A percentile compares a stretch with the other conserved stretches of the same genome.
Evolutionary conservation across 23 tunicate genomes (phyloP).

Genomic region (Styela clava): DNA sequence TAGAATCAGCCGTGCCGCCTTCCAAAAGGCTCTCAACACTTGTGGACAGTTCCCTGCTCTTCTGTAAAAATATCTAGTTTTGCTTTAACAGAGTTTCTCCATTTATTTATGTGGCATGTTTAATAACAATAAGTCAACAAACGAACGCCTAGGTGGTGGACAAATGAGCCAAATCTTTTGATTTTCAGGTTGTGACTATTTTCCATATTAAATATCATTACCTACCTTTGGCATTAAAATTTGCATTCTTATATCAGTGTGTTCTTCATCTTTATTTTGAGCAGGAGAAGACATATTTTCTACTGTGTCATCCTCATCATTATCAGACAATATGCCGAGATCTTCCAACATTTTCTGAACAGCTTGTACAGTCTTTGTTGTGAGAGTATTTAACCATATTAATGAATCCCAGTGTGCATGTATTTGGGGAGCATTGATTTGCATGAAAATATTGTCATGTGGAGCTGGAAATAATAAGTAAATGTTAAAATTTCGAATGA

Average conservation of each 20-base stretch:
- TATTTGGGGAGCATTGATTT: constrained; percentile 63
- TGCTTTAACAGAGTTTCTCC: too few relatives aligned
- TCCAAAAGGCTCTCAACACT: too few relatives aligned
- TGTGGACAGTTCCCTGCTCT: too few relatives aligned
- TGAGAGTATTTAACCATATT: constrained; percentile 68
- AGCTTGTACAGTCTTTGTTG: constrained; percentile 58
- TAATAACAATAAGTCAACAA: too few relatives aligned
- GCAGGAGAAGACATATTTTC: neutral
- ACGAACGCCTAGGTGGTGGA: too few relatives aligned
- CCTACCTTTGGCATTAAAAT: constrained; percentile 84
- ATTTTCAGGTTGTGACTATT: too few relatives aligned
- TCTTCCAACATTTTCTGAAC: constrained; percentile 88
- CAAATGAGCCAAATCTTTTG: too few relatives aligned
- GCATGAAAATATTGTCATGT: constrained; percentile 63
- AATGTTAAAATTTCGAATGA: too few relatives aligned
- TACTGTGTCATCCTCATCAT: constrained; percentile 3
- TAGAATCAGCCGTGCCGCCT: too few relatives aligned
- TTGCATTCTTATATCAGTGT: constrained; percentile 72
- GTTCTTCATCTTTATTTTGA: constrained; percentile 30
- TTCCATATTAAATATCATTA: neutral
- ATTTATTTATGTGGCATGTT: too few relatives aligned
- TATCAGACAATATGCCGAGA: constrained; percentile 45
- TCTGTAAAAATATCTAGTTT: too few relatives aligned
- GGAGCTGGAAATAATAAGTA: constrained; percentile 71
- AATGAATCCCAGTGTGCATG: constrained; percentile 82